These are phyloP conservation scores for Phoeniculus purpureus DNA, from an alignment of 2,797 vertebrate genomes.

Conservation along the genomic window DNA sequence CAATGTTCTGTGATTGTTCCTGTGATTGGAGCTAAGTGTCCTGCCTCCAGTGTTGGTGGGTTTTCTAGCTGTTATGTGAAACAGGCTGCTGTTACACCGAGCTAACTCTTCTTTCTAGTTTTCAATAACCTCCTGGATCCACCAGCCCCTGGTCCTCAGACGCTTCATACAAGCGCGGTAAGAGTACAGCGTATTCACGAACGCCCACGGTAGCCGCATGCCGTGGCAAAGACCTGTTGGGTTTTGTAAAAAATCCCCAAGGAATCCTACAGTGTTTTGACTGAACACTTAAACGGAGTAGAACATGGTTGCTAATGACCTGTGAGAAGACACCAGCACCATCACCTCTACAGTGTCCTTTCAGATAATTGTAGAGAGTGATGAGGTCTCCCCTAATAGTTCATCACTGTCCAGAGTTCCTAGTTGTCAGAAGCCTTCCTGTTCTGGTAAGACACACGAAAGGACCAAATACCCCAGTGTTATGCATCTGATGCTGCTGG, in stretches of 20 bases:
- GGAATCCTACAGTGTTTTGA: neutral
- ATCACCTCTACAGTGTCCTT: no score
- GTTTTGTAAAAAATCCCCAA: neutral
- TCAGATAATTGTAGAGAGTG: no score
- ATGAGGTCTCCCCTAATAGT: neutral
- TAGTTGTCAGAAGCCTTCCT: neutral
- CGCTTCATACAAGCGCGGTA: neutral
- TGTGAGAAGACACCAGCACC: no score
- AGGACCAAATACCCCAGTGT: neutral
- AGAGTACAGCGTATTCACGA: neutral
- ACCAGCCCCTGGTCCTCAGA: neutral
- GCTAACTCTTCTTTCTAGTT: neutral
- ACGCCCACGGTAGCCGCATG: neutral
- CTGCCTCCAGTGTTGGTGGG: neutral
- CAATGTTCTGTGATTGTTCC: fast-evolving
- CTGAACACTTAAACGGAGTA: neutral
- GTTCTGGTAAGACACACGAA: neutral
- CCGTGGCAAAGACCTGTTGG: neutral
- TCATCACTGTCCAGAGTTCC: neutral
- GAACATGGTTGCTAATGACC: neutral
- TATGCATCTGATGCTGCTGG: neutral
- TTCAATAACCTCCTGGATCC: neutral
- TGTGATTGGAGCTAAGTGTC: neutral
- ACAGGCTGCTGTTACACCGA: neutral
- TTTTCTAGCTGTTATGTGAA: neutral